These are phyloP conservation scores for Haliclona indistincta DNA, from an alignment of 37 sponge, comb jelly and placozoan species.

Conservation along the genomic window DNA sequence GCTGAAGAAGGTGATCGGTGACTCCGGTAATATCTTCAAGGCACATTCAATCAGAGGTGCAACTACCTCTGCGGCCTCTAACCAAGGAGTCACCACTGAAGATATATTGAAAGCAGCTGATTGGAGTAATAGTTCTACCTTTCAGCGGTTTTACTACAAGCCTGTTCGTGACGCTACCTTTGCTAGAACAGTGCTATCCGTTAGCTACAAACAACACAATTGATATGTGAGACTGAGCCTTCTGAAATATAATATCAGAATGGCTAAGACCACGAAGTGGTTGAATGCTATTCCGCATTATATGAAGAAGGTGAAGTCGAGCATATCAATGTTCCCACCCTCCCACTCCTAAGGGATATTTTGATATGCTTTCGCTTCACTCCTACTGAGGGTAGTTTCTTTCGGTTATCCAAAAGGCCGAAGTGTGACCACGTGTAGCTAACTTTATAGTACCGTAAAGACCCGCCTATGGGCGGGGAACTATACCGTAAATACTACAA, in stretches of 20 bases:
- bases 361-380: too few species aligned
- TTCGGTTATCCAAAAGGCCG: too few species aligned
- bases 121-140: constrained; percentile 30
- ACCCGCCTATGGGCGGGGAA: too few species aligned
- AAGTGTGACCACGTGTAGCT: too few species aligned
- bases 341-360: too few species aligned
- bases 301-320: neutral
- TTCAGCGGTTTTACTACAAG: constrained; percentile 48
- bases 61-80: constrained; percentile 9
- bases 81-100: constrained; percentile 23
- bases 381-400: too few species aligned
- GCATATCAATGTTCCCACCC: neutral
- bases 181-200: constrained; percentile 21
- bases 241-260: constrained; percentile 33
- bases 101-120: constrained; percentile 42
- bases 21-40: too few species aligned
- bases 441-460: too few species aligned
- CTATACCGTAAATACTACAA: too few species aligned
- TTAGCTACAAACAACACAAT: constrained; percentile 10
- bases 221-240: constrained; percentile 40
- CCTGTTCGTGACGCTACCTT: neutral
- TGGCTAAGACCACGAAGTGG: constrained; percentile 40
- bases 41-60: too few species aligned
- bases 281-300: constrained; percentile 38
- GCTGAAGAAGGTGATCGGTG: too few species aligned